Evolutionary conservation across 1,140 invertebrate species (phyloP), one percentile per base, ranked within the genome.

Genomic region (Gryllus bimaculatus): DNA sequence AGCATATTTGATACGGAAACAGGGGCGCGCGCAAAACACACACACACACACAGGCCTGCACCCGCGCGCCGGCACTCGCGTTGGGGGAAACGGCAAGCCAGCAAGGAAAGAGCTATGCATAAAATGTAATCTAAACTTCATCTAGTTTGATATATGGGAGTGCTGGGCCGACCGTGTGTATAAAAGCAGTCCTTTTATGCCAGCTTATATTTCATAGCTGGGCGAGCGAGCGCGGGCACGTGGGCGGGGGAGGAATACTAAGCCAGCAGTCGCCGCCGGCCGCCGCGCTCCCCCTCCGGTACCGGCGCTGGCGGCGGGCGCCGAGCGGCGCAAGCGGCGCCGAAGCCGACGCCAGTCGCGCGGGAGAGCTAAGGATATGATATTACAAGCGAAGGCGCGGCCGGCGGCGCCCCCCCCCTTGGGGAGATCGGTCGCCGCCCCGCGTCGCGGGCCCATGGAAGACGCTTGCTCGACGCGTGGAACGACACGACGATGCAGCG

Each of bases 121-220:
- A 79, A 79, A 79, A 79, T 79, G 78, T 73, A 79, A 79, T 79
- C 78, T 79, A 79, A 79, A 79, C 78, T 49, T 79, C 78, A 75
- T 79, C 78, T 75, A 73, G 66, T 20, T 73, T 78, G 78, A 78
- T 49, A 78, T 78, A 78, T 74, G 78, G 39, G 78, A 47, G 54
- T 47, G 26, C 26, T 73, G 74, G 10, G 74, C 74, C 74, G 74
- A 12, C 26, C 73, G 66, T 78, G 48, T 78, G 78, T 49, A 78
- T 78, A 74, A 73, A 74, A 39, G 78, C 78, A 49, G 48, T 48
- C 48, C 48, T 76, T 77, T 77, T 77, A 77, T 77, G 76, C 48
- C 0, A 66, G 48, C 47, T 77, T 77, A 21, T 77, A 77, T 77
- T 77, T 77, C 48, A 77, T 15, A 66, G 54, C 54, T 66, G 54